Evolutionary conservation across 2,113 vertebrate species (phyloP), one percentile per base, ranked within the genome.

Genomic region (Chaetorhynchus papuensis): DNA sequence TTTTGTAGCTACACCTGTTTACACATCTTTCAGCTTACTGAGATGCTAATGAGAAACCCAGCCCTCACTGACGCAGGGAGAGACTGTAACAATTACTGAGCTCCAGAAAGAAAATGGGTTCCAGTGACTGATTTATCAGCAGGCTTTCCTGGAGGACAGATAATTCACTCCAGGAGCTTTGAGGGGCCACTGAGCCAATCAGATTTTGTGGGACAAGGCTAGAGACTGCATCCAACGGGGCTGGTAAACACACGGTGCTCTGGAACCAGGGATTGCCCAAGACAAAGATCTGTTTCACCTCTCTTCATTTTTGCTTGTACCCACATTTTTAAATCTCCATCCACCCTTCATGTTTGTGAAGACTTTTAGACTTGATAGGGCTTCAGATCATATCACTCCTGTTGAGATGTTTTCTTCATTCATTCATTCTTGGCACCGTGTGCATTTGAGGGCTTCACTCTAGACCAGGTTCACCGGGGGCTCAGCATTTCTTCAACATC

Each of bases 1-100:
- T 89, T 92, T 89, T 94, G 82, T 79, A 92, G 79, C 77, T 96
- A 97, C 95, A 96, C 94, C 96, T 97, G 93, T 95, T 96, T 79
- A 93, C 87, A 95, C 60, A 77, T 94, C 93, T 94, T 94, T 96
- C 3, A 19, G 75, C 84, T 96, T 72, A 37, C 49, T 1, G 8
- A 87, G 88, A 97, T 95, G 56, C 79, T 96, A 95, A 90, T 79
- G 97, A 95, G 91, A 97, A 95, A 92, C 59, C 75, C 85, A 96
- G 95, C 26, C 61, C 74, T 64, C 53, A 9, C 0, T 6, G 87
- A 64, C 83, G 33, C 12, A 16, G 60, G 41, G 71, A 94, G 86
- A 87, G 81, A 90, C 41, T 93, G 26, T 53, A 93, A 82, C 89
- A 85, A 80, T 91, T 94, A 85, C 54, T 71, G 88, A 87, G 64